Evolutionary conservation across 2,113 vertebrate genomes (phyloP).

Genomic region (Mustela lutreola): DNA sequence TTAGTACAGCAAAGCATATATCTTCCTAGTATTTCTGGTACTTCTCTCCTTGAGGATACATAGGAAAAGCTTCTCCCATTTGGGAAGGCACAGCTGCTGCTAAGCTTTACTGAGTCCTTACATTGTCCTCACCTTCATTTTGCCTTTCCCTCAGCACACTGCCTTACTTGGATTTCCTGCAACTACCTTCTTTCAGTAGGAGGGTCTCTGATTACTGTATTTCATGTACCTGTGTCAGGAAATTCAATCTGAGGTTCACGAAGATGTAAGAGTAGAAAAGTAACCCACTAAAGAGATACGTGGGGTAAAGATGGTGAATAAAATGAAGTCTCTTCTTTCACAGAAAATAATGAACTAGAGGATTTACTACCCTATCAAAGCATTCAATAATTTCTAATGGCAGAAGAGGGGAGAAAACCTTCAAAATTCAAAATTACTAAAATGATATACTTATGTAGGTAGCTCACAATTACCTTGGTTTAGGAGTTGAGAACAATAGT

Average conservation of each 20-base stretch:
- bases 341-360: not conserved
- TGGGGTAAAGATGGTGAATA: not conserved
- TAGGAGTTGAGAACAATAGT: not conserved
- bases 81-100: not conserved
- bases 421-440: not conserved
- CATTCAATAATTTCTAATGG: not conserved
- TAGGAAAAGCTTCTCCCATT: not conserved
- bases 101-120: not conserved
- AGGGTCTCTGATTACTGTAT: not conserved
- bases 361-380: not conserved
- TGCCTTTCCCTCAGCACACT: not conserved
- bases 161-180: too few species aligned
- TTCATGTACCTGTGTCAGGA: not conserved
- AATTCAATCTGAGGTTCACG: not conserved
- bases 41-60: not conserved
- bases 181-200: not conserved
- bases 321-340: not conserved
- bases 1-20: not conserved
- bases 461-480: not conserved
- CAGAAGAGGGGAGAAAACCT: not conserved
- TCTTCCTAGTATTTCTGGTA: not conserved
- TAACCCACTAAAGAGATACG: not conserved
- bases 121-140: not conserved
- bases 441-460: not conserved
- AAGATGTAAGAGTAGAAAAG: not conserved